A percentile compares a stretch with the other conserved stretches of the same genome.
Conservation (phyloP, 2,797 vertebrate species). For the Craterocephalus amniculus region DNA sequence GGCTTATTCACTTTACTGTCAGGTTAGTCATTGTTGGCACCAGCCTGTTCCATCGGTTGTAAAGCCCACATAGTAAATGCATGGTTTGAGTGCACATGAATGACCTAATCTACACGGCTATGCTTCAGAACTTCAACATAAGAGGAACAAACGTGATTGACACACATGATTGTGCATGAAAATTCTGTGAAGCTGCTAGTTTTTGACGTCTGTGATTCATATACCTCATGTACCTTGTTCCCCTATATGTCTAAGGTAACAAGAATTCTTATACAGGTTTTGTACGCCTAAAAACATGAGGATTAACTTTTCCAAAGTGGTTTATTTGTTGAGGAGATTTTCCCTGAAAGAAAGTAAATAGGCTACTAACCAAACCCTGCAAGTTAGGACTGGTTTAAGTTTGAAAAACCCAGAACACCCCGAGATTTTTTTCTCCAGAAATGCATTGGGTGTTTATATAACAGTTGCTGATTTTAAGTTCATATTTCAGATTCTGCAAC, state of each 20-base stretch:
- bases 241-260: no score
- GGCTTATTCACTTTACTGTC: no score
- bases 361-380: neutral
- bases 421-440: no score
- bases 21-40: no score
- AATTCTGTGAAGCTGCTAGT: neutral
- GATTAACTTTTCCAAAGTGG: neutral
- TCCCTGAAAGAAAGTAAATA: neutral
- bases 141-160: neutral
- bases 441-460: neutral
- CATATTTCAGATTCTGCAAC: neutral
- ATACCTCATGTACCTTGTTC: no score
- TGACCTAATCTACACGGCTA: accelerated
- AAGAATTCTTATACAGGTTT: neutral
- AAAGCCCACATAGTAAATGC: accelerated
- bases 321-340: neutral
- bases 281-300: neutral
- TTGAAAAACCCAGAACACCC: neutral
- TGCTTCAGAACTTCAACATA: neutral
- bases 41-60: constrained; percentile 1
- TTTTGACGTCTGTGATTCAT: neutral
- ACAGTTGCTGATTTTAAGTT: neutral
- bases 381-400: no score
- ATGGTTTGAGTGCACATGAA: neutral
- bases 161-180: neutral